Evolutionary conservation across 2,797 vertebrate species (phyloP).

Genomic region (Arrhamphus sclerolepis): DNA sequence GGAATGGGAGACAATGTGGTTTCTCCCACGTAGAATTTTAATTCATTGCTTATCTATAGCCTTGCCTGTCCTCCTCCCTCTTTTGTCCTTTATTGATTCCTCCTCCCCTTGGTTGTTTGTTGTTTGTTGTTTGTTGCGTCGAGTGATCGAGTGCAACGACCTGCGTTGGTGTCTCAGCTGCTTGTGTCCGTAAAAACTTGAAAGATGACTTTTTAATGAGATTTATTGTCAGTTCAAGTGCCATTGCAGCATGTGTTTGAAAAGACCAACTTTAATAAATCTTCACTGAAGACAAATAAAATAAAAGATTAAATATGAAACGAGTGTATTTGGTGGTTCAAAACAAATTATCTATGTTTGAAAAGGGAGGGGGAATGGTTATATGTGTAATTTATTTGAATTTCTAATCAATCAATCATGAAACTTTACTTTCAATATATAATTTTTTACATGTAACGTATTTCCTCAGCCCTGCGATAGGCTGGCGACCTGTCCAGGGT

Average conservation of each 20-base stretch:
- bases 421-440: too few species aligned
- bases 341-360: not conserved
- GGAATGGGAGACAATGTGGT: slow-evolving; percentile 29
- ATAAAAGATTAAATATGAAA: too few species aligned
- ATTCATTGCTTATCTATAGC: slow-evolving; percentile 40
- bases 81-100: slow-evolving; percentile 20
- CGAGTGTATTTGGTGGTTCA: too few species aligned
- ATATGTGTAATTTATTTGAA: not conserved
- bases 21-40: slow-evolving; percentile 35
- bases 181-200: slow-evolving; percentile 17
- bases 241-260: not conserved
- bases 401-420: too few species aligned
- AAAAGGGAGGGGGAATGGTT: too few species aligned
- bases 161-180: slow-evolving; percentile 8
- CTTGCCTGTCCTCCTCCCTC: slow-evolving; percentile 30
- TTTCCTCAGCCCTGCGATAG: too few species aligned
- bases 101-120: slow-evolving; percentile 8
- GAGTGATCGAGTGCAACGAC: slow-evolving; percentile 10
- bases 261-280: too few species aligned
- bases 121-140: slow-evolving; percentile 21
- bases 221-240: not conserved
- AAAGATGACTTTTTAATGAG: slow-evolving; percentile 4
- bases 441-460: too few species aligned
- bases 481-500: too few species aligned
- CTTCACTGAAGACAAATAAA: too few species aligned